Percentiles rank a stretch among this genome's conserved stretches.
phyloP scores from a whole-genome alignment of 1,140 invertebrate genomes.

The Drosophila sturtevanti region DNA sequence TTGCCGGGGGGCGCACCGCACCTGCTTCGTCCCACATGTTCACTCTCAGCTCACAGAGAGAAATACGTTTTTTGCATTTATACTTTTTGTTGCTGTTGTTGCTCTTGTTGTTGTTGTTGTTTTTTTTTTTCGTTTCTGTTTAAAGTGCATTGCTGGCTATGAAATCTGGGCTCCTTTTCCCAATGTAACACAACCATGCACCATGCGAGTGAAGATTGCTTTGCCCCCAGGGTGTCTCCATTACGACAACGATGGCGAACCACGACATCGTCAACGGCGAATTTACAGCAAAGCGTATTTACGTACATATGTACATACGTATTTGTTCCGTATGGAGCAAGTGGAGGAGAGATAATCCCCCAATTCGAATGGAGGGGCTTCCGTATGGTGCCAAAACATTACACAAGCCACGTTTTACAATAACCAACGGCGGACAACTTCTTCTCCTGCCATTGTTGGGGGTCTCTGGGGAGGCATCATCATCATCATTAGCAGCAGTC shows the following conservation, averaged over 20 bases:
- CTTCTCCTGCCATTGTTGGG: neutral
- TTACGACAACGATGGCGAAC: slow-evolving; percentile 53
- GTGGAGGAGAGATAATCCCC: slow-evolving; percentile 1
- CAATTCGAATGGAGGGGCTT: neutral
- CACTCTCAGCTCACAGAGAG: slow-evolving; percentile 20
- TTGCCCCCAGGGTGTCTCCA: slow-evolving; percentile 65
- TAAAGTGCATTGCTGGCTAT: slow-evolving; percentile 69
- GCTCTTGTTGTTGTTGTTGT: slow-evolving; percentile 25
- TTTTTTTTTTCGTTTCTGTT: slow-evolving; percentile 30
- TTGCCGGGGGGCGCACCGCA: slow-evolving; percentile 43
- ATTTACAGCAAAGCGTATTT: slow-evolving; percentile 1
- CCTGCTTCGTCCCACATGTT: slow-evolving; percentile 61
- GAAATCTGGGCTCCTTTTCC: slow-evolving; percentile 82
- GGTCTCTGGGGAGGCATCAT: slow-evolving; percentile 7
- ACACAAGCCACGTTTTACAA: neutral
- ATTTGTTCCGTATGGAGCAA: neutral
- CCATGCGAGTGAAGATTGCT: slow-evolving; percentile 77
- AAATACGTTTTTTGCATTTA: slow-evolving; percentile 14
- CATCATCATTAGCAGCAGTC: slow-evolving; percentile 29
- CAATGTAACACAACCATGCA: slow-evolving; percentile 83
- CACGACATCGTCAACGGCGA: neutral
- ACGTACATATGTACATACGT: neutral
- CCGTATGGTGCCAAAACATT: neutral
- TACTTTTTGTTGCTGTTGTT: slow-evolving; percentile 23
- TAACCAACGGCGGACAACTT: neutral